Percentiles rank a stretch among this genome's conserved stretches.
Conservation (phyloP, 1,140 invertebrate species). For the Cydia fagiglandana region DNA sequence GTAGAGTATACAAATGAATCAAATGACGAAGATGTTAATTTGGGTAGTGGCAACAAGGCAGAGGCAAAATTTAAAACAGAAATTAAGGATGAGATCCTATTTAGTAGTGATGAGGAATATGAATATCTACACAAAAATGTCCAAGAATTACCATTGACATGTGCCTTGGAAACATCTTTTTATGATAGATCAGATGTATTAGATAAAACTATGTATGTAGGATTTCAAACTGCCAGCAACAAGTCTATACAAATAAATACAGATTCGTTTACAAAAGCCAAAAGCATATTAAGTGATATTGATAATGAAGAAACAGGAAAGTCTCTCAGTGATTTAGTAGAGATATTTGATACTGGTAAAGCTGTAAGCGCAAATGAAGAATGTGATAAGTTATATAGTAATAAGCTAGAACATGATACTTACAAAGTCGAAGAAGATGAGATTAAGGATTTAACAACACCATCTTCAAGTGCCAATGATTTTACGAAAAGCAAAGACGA, state of each 20-base stretch:
- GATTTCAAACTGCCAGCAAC: constrained; percentile 71
- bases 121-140: constrained; percentile 43
- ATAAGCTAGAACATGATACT: not conserved
- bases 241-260: constrained; percentile 63
- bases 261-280: constrained; percentile 66
- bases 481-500: not conserved
- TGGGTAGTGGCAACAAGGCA: not conserved
- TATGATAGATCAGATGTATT: constrained; percentile 49
- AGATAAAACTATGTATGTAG: constrained; percentile 68
- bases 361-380: not conserved
- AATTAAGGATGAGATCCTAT: constrained; percentile 55
- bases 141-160: constrained; percentile 60
- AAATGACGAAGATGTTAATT: not conserved
- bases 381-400: not conserved
- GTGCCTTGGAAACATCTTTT: constrained; percentile 60
- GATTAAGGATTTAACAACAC: not conserved
- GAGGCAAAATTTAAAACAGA: not conserved
- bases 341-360: constrained; percentile 44
- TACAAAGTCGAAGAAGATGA: not conserved
- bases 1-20: not conserved
- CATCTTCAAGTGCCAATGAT: not conserved
- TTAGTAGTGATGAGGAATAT: constrained; percentile 69
- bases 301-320: constrained; percentile 35
- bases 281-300: constrained; percentile 54
- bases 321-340: constrained; percentile 52